Conservation (phyloP, 2,113 vertebrate species). For the Ctenomys sociabilis region DNA sequence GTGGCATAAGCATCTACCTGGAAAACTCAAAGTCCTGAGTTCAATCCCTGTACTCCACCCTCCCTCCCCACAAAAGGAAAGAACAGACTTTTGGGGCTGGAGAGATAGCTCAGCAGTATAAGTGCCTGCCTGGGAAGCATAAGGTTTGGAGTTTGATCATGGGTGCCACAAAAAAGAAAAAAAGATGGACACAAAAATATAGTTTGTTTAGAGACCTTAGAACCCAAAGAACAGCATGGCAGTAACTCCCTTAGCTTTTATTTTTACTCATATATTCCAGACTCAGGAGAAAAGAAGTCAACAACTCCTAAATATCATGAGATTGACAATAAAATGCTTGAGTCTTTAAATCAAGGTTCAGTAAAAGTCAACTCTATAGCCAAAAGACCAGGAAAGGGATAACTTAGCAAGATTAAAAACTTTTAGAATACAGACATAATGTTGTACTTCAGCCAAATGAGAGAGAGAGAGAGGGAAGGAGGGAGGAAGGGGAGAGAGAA, state of each 20-base stretch:
- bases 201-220: background rate
- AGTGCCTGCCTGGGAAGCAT: too few species aligned
- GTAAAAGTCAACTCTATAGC: background rate
- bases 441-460: background rate
- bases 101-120: too few species aligned
- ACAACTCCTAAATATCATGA: background rate
- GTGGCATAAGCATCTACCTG: too few species aligned
- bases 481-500: too few species aligned
- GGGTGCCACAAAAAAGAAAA: too few species aligned
- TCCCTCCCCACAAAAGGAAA: too few species aligned
- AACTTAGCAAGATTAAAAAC: background rate
- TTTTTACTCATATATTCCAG: background rate
- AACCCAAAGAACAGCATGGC: background rate
- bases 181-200: background rate
- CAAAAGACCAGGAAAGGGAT: background rate
- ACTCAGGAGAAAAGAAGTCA: background rate
- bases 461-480: background rate
- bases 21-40: too few species aligned
- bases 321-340: background rate
- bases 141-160: too few species aligned
- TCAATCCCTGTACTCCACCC: too few species aligned
- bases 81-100: too few species aligned
- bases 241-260: background rate
- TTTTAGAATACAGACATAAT: background rate
- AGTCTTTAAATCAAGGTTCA: background rate